Evolutionary conservation across 2,113 vertebrate species (phyloP).

Genomic region (Phaetusa simplex): DNA sequence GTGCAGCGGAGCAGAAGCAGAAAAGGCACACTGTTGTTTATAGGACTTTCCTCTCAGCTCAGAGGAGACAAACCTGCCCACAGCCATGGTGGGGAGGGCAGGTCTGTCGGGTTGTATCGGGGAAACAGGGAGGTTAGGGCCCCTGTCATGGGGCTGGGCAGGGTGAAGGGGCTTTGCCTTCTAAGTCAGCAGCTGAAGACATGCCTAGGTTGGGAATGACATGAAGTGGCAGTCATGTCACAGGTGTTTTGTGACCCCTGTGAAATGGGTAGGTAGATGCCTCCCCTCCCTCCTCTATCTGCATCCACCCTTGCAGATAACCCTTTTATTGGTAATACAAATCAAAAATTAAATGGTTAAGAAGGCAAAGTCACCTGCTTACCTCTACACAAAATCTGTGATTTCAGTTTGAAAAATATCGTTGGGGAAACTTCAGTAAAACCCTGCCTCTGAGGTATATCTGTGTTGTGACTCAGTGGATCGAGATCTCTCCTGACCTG

Average conservation of each 20-base stretch:
- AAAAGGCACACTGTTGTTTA: neutral
- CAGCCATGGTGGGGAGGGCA: neutral
- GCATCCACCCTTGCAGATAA: neutral
- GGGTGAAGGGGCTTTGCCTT: neutral
- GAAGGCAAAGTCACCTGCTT: neutral
- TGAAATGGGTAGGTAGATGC: neutral
- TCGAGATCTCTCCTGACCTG: neutral
- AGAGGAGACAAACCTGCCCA: neutral
- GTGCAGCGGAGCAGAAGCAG: neutral
- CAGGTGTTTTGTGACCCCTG: neutral
- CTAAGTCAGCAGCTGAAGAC: neutral
- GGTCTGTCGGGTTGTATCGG: neutral
- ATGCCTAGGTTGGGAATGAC: neutral
- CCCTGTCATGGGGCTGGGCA: neutral
- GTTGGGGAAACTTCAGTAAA: neutral
- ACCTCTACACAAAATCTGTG: neutral
- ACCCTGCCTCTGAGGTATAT: neutral
- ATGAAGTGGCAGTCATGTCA: neutral
- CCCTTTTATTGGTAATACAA: neutral
- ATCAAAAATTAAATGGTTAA: neutral
- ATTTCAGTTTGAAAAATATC: neutral
- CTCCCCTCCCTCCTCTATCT: neutral
- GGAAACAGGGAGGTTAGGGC: neutral
- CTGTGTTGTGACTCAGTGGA: neutral
- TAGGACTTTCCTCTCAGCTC: neutral